phyloP scores from a whole-genome alignment of 53 echinoderm and acorn worm species.

The Astropecten irregularis region DNA sequence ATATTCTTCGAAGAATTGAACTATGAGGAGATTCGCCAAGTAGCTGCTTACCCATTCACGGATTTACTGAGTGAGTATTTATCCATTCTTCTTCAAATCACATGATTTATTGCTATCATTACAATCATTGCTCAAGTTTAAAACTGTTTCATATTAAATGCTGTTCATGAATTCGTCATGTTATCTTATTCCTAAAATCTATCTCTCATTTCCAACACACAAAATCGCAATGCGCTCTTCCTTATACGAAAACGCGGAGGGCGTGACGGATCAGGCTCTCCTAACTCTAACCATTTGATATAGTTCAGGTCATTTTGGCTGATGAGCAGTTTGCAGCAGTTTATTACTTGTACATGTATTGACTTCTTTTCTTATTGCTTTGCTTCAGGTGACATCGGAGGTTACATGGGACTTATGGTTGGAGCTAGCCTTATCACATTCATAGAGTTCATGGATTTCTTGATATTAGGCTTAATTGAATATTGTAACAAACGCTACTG shows the following conservation, averaged over 20 bases:
- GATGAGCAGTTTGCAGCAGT: too few relatives aligned
- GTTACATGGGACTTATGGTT: slow-evolving; percentile 69
- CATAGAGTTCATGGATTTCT: slow-evolving; percentile 66
- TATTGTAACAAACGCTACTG: slow-evolving; percentile 28
- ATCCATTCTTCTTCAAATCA: neutral
- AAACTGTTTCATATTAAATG: neutral
- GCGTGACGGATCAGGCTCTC: too few relatives aligned
- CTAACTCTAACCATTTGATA: too few relatives aligned
- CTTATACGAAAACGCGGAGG: too few relatives aligned
- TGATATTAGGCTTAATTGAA: slow-evolving; percentile 35
- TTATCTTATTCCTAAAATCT: too few relatives aligned
- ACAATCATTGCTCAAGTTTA: neutral
- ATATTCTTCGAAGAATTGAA: slow-evolving; percentile 88
- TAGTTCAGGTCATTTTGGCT: too few relatives aligned
- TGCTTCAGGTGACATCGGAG: slow-evolving; percentile 68
- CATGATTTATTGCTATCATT: neutral
- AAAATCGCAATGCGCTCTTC: too few relatives aligned
- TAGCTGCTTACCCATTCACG: slow-evolving; percentile 63
- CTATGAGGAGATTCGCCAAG: slow-evolving; percentile 77
- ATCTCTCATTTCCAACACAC: too few relatives aligned
- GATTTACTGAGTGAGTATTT: slow-evolving; percentile 73
- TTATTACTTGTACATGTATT: too few relatives aligned
- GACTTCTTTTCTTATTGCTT: too few relatives aligned
- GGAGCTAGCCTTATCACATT: slow-evolving; percentile 69
- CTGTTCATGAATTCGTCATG: too few relatives aligned